These are phyloP conservation scores for Ceryle rudis DNA, from an alignment of 2,797 vertebrate genomes.

Conservation along the genomic window DNA sequence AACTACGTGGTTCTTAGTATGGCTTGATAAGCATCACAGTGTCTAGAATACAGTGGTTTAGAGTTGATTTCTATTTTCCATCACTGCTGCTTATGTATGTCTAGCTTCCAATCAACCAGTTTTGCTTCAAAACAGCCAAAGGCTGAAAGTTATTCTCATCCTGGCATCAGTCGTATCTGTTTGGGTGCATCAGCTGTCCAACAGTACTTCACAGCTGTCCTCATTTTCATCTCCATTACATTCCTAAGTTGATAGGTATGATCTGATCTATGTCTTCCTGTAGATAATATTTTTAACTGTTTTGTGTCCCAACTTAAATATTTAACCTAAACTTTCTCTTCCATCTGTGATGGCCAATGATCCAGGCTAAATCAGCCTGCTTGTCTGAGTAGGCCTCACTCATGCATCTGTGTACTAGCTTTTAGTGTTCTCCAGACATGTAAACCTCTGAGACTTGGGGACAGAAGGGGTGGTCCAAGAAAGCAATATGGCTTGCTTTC, in stretches of 20 bases:
- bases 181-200: not conserved
- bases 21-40: not conserved
- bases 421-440: not conserved
- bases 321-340: not conserved
- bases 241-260: not conserved
- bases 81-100: not conserved
- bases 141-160: not conserved
- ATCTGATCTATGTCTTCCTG: not conserved
- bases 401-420: not conserved
- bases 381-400: not conserved
- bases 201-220: not conserved
- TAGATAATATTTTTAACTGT: not conserved
- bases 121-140: not conserved
- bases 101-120: not conserved
- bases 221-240: not conserved
- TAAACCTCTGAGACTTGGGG: not conserved
- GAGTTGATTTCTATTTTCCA: not conserved
- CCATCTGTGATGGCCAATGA: not conserved
- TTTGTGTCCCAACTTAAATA: not conserved
- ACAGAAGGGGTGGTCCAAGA: not conserved
- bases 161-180: not conserved
- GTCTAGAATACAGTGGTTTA: not conserved
- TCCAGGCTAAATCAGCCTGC: not conserved
- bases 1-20: not conserved
- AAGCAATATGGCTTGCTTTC: not conserved